Evolutionary conservation across 2,888 invertebrate genomes (phyloP), one percentile per base, ranked within the genome.

Genomic region (Embidobia sp.): DNA sequence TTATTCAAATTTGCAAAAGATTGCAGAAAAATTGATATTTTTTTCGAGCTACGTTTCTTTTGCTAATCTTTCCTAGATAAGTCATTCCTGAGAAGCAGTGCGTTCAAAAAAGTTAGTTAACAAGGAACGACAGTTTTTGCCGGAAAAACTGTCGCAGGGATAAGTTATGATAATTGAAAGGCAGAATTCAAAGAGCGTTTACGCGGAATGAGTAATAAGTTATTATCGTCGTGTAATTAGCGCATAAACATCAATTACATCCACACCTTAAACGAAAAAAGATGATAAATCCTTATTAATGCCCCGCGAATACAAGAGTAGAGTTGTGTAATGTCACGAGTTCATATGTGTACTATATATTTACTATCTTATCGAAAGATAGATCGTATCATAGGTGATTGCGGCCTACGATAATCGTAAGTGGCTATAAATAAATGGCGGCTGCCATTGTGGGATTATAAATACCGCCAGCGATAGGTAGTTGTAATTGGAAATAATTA

Each of bases 401-500:
- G 64, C 64, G 72, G 49, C 67, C 73, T 46, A 72, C 78, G 80
- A 84, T 83, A 83, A 84, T 82, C 80, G 79, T 79, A 80, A 77
- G 69, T 37, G 78, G 79, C 78, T 75, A 80, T 82, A 83, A 84
- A 83, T 83, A 80, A 80, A 70, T 77, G 57, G 70, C 61, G 79
- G 78, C 51, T 31, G 66, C 73, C 46, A 81, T 80, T 80, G 84
- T 81, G 79, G 75, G 77, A 82, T 79, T 79, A 80, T 79, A 83
- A 81, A 79, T 76, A 79, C 57, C 48, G 31, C 73, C 35, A 67
- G 77, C 69, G 77, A 76, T 75, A 66, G 61, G 78, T 70, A 73
- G 77, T 78, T 78, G 81, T 83, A 81, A 84, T 84, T 81, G 81
- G 78, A 66, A 79, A 79, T 84, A 81, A 83, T 84, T 84, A 84